Conservation (phyloP, 2,113 vertebrate genomes). For the Periophthalmodon schlosseri region DNA sequence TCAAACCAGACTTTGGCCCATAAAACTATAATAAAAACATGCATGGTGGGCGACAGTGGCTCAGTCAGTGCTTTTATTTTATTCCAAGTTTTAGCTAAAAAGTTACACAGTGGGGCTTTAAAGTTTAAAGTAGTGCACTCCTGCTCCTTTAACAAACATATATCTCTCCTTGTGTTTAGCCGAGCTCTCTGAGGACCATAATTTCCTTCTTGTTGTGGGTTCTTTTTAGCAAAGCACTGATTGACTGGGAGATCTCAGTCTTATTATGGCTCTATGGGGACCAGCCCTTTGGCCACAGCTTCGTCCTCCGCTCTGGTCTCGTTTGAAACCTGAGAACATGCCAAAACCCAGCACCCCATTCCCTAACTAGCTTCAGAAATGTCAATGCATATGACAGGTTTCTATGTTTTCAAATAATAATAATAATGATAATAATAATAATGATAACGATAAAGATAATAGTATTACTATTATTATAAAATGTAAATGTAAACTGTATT, state of each 20-base stretch:
- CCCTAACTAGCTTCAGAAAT: constrained; percentile 21
- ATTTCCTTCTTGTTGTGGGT: constrained; percentile 69
- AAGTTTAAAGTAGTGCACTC: constrained; percentile 45
- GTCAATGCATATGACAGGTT: not conserved
- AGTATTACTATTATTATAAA: too few relatives aligned
- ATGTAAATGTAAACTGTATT: too few relatives aligned
- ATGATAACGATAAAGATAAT: too few relatives aligned
- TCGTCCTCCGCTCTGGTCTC: constrained; percentile 52
- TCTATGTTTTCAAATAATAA: too few relatives aligned
- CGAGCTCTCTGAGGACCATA: constrained; percentile 60
- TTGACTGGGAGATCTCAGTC: constrained; percentile 74
- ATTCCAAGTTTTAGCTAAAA: constrained; percentile 1
- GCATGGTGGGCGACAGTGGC: too few relatives aligned
- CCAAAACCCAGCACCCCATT: not conserved
- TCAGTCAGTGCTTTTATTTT: too few relatives aligned
- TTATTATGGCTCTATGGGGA: constrained; percentile 76
- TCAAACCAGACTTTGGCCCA: too few relatives aligned
- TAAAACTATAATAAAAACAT: too few relatives aligned
- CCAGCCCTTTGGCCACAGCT: constrained; percentile 70
- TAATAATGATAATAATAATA: too few relatives aligned
- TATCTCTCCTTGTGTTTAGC: constrained; percentile 57
- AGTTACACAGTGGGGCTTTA: too few relatives aligned
- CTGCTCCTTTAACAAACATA: constrained; percentile 38
- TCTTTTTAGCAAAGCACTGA: constrained; percentile 74
- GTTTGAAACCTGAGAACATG: constrained; percentile 69